Percentiles rank a stretch among this genome's conserved stretches.
Evolutionary conservation across 2,113 vertebrate genomes (phyloP).

Genomic region (Beaufortia kweichowensis): DNA sequence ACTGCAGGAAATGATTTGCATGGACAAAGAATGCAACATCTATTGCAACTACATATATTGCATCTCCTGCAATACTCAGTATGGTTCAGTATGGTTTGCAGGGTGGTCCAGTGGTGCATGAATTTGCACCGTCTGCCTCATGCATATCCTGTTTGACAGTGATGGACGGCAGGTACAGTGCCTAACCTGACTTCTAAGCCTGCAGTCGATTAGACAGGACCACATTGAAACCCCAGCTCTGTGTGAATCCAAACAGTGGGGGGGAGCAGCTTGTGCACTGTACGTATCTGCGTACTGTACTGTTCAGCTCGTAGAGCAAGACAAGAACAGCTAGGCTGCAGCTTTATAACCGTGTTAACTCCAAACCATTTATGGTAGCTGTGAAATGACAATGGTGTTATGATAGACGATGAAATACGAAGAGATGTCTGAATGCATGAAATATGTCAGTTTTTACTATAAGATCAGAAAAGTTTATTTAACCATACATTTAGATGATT

Average conservation of each 20-base stretch:
- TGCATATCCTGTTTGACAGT: constrained; percentile 41
- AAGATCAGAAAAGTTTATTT: background rate
- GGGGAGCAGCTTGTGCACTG: background rate
- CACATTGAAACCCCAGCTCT: constrained; percentile 40
- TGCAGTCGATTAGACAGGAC: constrained; percentile 40
- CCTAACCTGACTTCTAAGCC: constrained; percentile 23
- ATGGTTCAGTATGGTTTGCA: background rate
- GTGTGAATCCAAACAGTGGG: background rate
- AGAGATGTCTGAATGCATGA: background rate
- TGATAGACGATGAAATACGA: background rate
- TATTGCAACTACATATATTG: too few species aligned
- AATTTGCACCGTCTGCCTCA: background rate
- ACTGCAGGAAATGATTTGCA: background rate
- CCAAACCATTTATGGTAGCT: background rate
- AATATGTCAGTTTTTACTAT: background rate
- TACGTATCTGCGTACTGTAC: constrained; percentile 11
- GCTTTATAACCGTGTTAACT: background rate
- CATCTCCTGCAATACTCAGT: background rate
- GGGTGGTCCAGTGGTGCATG: constrained; percentile 34
- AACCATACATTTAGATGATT: background rate
- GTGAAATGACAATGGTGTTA: background rate
- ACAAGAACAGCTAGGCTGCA: background rate
- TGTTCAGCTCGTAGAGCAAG: background rate
- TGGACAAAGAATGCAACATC: too few species aligned
- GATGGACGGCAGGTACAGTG: constrained; percentile 45